phyloP scores from a whole-genome alignment of 2,888 invertebrate genomes.

The Spicauda simplicius region DNA sequence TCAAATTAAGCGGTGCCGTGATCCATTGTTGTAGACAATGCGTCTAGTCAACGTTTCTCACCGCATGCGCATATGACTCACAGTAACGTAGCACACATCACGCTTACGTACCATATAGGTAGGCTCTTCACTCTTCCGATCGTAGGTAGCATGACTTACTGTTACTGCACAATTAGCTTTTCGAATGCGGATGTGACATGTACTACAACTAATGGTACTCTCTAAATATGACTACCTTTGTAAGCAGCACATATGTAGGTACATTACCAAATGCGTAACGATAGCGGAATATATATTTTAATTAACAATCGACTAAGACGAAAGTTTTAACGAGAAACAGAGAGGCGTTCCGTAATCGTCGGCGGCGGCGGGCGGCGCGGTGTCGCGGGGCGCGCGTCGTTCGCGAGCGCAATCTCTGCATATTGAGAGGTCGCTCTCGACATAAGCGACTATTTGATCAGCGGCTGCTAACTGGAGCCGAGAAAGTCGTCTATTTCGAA shows the following conservation, averaged over 20 bases:
- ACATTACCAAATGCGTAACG: neutral
- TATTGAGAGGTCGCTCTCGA: slow-evolving; percentile 49
- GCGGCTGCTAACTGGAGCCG: slow-evolving; percentile 71
- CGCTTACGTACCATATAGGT: slow-evolving; percentile 63
- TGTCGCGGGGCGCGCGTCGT: slow-evolving; percentile 47
- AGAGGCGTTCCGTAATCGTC: slow-evolving; percentile 21
- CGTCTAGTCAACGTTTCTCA: slow-evolving; percentile 76
- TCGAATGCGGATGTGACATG: slow-evolving; percentile 16
- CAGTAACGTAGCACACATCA: slow-evolving; percentile 65
- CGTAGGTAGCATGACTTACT: slow-evolving; percentile 24
- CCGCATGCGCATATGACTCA: slow-evolving; percentile 71
- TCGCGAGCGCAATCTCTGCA: slow-evolving; percentile 52
- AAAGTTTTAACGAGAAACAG: slow-evolving; percentile 16
- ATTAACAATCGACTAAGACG: neutral
- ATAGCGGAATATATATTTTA: neutral
- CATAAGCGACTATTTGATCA: slow-evolving; percentile 59
- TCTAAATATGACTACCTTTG: neutral
- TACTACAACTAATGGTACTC: slow-evolving; percentile 1
- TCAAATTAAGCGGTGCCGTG: slow-evolving; percentile 71
- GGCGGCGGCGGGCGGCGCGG: slow-evolving; percentile 39
- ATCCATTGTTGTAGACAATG: slow-evolving; percentile 80
- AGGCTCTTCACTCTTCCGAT: slow-evolving; percentile 36
- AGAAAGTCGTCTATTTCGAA: slow-evolving; percentile 81
- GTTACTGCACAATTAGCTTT: slow-evolving; percentile 29
- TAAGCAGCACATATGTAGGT: neutral